Percentiles rank a stretch among this genome's conserved stretches.
Conservation (phyloP, 2,113 vertebrate species). For the Lagopus muta region DNA sequence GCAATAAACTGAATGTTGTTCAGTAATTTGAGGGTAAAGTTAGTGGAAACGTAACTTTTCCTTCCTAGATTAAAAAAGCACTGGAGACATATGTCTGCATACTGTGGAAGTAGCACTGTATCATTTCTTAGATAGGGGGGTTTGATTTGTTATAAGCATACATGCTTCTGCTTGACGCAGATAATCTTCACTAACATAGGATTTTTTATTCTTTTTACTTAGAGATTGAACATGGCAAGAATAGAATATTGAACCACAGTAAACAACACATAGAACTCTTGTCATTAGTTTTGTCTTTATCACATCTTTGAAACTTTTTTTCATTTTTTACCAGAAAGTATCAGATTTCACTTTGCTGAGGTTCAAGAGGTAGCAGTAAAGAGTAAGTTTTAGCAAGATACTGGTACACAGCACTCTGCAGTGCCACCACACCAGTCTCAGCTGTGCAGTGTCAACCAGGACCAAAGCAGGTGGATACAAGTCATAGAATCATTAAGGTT, state of each 20-base stretch:
- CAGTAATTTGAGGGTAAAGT: neutral
- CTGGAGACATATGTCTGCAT: neutral
- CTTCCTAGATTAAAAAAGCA: neutral
- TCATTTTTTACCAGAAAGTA: neutral
- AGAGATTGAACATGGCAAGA: neutral
- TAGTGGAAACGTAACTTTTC: neutral
- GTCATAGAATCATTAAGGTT: too few species aligned
- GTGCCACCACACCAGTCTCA: neutral
- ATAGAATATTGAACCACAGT: neutral
- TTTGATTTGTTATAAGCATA: neutral
- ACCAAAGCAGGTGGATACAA: neutral
- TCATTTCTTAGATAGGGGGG: neutral
- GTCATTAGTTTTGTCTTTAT: neutral
- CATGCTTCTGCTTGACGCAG: neutral
- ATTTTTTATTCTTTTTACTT: neutral
- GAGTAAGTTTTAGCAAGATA: neutral
- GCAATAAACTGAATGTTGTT: neutral
- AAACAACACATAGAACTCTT: neutral
- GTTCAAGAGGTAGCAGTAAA: neutral
- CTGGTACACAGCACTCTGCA: neutral
- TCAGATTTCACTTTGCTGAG: neutral
- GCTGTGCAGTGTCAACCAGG: accelerated
- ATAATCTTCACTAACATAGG: neutral
- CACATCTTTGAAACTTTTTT: neutral
- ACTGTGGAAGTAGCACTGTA: neutral